Conservation (phyloP, 2,888 invertebrate species). For the Ellobium chinense region DNA sequence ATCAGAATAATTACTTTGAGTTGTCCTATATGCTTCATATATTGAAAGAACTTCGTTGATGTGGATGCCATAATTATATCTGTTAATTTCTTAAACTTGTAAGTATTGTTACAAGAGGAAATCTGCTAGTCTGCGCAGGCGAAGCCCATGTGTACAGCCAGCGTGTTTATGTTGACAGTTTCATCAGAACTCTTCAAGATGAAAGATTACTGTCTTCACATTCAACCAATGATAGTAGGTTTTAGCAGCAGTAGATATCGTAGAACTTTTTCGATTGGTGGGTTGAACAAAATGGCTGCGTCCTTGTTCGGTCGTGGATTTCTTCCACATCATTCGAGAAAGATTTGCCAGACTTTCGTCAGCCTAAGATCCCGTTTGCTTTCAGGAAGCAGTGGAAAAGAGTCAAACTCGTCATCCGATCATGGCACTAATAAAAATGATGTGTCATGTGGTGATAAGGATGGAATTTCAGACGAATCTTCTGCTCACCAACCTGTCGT, state of each 20-base stretch:
- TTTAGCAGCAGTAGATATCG: not conserved
- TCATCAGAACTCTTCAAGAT: not conserved
- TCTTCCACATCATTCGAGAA: not conserved
- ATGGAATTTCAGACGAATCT: not conserved
- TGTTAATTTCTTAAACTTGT: no score
- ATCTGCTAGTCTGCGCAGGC: no score
- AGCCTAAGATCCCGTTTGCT: not conserved
- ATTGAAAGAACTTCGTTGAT: slow-evolving; percentile 62
- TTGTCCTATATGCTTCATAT: slow-evolving; percentile 67
- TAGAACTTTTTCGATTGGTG: slow-evolving; percentile 51
- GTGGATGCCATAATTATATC: slow-evolving; percentile 44
- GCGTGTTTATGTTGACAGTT: not conserved
- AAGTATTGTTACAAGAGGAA: no score
- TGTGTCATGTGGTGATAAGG: not conserved
- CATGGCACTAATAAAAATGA: no score
- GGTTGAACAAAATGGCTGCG: slow-evolving; percentile 62
- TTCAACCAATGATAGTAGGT: not conserved
- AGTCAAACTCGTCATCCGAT: not conserved
- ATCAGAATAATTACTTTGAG: slow-evolving; percentile 60
- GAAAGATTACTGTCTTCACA: not conserved
- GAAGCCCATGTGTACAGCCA: no score
- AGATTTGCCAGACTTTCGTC: not conserved
- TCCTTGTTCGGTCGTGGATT: slow-evolving; percentile 42
- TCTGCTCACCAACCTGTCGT: not conserved
- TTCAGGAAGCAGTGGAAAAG: not conserved